These are phyloP conservation scores for Aplochiton taeniatus DNA, from an alignment of 2,797 vertebrate genomes.

Conservation along the genomic window DNA sequence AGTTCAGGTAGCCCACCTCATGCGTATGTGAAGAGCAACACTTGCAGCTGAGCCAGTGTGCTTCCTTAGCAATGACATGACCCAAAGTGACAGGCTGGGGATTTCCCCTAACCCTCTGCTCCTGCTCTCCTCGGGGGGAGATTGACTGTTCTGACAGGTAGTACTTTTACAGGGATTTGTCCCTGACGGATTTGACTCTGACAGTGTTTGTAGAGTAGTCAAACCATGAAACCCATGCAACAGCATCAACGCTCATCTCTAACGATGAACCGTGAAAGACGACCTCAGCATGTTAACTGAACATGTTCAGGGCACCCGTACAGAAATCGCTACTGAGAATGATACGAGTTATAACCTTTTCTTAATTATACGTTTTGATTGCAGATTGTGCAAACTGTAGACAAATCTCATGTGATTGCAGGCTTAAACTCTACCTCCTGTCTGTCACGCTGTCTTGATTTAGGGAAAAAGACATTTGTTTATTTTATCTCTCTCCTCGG, in stretches of 20 bases:
- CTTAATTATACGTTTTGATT: too few species aligned
- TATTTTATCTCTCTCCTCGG: neutral
- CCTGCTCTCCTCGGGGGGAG: constrained; percentile 32
- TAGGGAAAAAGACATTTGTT: too few species aligned
- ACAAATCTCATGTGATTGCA: too few species aligned
- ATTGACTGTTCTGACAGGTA: constrained; percentile 63
- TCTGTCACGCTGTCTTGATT: too few species aligned
- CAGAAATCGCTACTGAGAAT: too few species aligned
- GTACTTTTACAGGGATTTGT: constrained; percentile 47
- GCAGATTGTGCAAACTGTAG: too few species aligned
- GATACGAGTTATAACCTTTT: too few species aligned
- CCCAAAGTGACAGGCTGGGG: constrained; percentile 47
- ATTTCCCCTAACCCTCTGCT: constrained; percentile 57
- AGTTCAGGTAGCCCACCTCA: too few species aligned
- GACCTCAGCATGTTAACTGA: too few species aligned
- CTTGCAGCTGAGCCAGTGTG: too few species aligned
- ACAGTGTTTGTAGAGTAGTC: constrained; percentile 33
- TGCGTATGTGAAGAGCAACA: constrained; percentile 1
- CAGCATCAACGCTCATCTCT: constrained; percentile 38
- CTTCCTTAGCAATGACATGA: constrained; percentile 27
- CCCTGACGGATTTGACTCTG: constrained; percentile 29
- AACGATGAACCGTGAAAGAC: neutral
- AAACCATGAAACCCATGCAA: constrained; percentile 34
- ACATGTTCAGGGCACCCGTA: too few species aligned
- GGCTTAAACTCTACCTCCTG: too few species aligned